These are phyloP conservation scores for Hydrotaea cyrtoneurina DNA, from an alignment of 2,888 invertebrate genomes.

Conservation along the genomic window DNA sequence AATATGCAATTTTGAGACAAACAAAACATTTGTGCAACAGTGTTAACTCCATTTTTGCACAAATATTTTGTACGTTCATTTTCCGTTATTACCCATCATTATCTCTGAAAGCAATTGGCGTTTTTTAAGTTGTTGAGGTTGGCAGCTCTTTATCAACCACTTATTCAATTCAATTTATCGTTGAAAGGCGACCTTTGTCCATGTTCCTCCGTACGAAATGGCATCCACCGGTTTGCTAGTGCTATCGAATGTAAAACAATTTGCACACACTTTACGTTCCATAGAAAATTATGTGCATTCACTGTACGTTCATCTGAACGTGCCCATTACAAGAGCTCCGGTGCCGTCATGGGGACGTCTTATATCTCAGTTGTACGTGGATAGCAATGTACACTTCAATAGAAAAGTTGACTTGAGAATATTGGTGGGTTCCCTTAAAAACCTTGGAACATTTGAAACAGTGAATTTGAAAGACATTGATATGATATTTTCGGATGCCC, in stretches of 20 bases:
- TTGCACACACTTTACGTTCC: constrained; percentile 84
- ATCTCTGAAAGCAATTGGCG: no score
- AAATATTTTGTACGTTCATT: no score
- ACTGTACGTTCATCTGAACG: constrained; percentile 86
- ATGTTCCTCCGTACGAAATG: constrained; percentile 81
- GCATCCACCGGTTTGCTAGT: constrained; percentile 88
- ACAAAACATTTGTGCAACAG: no score
- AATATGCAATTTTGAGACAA: no score
- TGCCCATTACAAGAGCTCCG: constrained; percentile 80
- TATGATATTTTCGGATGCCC: constrained; percentile 88
- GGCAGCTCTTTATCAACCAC: background rate
- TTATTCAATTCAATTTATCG: background rate
- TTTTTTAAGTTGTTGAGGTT: no score
- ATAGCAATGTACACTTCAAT: constrained; percentile 72
- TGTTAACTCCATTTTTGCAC: no score
- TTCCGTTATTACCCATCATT: no score
- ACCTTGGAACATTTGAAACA: constrained; percentile 69
- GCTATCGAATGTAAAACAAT: constrained; percentile 87
- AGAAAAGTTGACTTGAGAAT: constrained; percentile 86
- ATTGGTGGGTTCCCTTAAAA: constrained; percentile 85
- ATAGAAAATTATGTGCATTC: constrained; percentile 87
- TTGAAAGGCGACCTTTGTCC: no score
- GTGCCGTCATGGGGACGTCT: constrained; percentile 82
- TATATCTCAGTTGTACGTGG: constrained; percentile 84
- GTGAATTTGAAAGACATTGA: constrained; percentile 83